Conservation (phyloP, 2,797 vertebrate genomes). For the Champsocephalus gunnari region DNA sequence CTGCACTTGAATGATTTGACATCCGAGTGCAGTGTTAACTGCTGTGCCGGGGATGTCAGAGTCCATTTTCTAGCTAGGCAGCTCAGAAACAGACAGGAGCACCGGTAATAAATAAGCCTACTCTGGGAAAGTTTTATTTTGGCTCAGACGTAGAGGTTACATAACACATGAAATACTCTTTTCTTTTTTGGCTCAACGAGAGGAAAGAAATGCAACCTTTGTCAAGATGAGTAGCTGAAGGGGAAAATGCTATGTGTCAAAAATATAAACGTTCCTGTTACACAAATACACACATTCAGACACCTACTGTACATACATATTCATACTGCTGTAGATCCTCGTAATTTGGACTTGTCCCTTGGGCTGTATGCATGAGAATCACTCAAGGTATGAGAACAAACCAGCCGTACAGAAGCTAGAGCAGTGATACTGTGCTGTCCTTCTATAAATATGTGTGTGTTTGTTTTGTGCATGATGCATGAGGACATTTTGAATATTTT, state of each 20-base stretch:
- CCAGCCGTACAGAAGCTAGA: constrained; percentile 49
- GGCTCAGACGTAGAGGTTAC: constrained; percentile 62
- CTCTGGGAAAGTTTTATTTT: constrained; percentile 73
- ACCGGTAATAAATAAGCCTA: constrained; percentile 59
- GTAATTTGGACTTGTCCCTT: constrained; percentile 21
- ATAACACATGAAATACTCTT: constrained; percentile 67
- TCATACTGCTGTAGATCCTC: constrained; percentile 11
- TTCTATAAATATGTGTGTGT: constrained; percentile 18
- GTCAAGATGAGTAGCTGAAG: constrained; percentile 7
- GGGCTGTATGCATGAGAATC: constrained; percentile 17
- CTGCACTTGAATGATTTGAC: constrained; percentile 29
- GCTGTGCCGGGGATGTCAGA: constrained; percentile 51
- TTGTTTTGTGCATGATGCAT: constrained; percentile 32
- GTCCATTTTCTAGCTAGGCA: constrained; percentile 57
- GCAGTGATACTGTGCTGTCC: constrained; percentile 34
- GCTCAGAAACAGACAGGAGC: constrained; percentile 69
- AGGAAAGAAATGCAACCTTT: constrained; percentile 32
- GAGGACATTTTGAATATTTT: constrained; percentile 63
- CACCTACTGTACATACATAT: constrained; percentile 6
- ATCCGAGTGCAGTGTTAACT: constrained; percentile 28
- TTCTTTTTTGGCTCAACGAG: constrained; percentile 39
- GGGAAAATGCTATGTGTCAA: constrained; percentile 21
- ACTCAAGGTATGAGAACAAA: constrained; percentile 30
- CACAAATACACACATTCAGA: neutral
- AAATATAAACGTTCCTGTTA: constrained; percentile 31